Base-by-base conservation (phyloP, 2,888 invertebrate genomes). In the Dryobota labecula region DNA sequence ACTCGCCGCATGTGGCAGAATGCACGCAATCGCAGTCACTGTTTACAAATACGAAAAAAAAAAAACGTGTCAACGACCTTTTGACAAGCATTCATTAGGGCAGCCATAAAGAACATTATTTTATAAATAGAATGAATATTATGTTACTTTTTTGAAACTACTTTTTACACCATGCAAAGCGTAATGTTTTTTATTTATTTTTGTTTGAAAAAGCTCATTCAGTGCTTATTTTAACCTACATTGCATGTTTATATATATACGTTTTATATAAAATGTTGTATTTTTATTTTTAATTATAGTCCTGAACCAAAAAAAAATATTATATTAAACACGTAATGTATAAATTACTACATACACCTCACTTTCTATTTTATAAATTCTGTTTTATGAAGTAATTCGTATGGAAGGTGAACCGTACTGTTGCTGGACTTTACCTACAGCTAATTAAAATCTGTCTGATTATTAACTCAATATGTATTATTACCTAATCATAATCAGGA, bases 1-100 rank as follows among this genome's bases (percentile, higher is more conserved):
- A 76, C 76, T 62, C 67, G 64, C 36, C 63, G 86, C 92, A 93
- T 89, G 87, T 91, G 93, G 90, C 88, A 85, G 87, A 89, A 90
- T 90, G 89, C 88, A 85, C 74, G 88, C 90, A 92, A 93, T 90
- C 90, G 90, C 90, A 87, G 90, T 87, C 73, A 69, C 73, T 68
- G 83, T 79, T 87, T 86, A 85, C 73, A 60, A 84, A 75, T 79
- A 86, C 61, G 68, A 87, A 78, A 86, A 86, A 84, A 36, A 80
- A 83, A 84, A 84, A 79, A 72, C 69, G 71, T 83, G 87, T 76
- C 84, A 80, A 70, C 71, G 83, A 83, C 83, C 85, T 83, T 84
- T 86, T 84, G 85, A 85, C 86, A 77, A 36, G 69, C 83, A 66
- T 74, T 84, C 61, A 85, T 82, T 84, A 76, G 71, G 75, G 51